Conservation (phyloP, 2,797 vertebrate species). For the Nannoperca obscura region DNA sequence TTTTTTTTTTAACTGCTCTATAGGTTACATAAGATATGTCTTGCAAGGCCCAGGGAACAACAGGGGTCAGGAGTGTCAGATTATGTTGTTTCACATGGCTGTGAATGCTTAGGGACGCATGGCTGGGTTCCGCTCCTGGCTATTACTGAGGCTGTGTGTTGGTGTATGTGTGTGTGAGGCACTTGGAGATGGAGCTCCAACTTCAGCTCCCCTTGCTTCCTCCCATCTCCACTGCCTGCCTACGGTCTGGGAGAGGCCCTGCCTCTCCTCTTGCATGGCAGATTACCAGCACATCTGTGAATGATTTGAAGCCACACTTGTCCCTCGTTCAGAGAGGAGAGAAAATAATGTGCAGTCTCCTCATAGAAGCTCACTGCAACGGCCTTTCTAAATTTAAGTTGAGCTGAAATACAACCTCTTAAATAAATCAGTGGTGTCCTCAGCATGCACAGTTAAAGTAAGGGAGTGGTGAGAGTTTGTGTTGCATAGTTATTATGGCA, state of each 20-base stretch:
- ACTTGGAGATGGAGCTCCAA: constrained; percentile 67
- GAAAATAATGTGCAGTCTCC: constrained; percentile 54
- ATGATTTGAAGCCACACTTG: constrained; percentile 73
- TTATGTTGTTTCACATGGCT: constrained; percentile 76
- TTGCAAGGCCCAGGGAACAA: constrained; percentile 61
- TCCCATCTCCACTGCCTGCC: constrained; percentile 61
- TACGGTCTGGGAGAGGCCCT: constrained; percentile 52
- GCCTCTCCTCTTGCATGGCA: constrained; percentile 64
- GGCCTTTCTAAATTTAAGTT: constrained; percentile 70
- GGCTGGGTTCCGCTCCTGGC: constrained; percentile 71
- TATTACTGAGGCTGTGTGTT: constrained; percentile 49
- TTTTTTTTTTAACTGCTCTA: constrained; percentile 39
- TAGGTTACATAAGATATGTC: constrained; percentile 73
- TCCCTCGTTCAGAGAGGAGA: constrained; percentile 53
- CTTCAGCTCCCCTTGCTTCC: constrained; percentile 54
- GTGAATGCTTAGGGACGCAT: constrained; percentile 76
- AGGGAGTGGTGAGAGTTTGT: constrained; percentile 63
- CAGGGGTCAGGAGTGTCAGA: constrained; percentile 75
- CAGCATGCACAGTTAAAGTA: constrained; percentile 35
- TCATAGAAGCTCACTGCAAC: constrained; percentile 39
- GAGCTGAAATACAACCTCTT: constrained; percentile 62
- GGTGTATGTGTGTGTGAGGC: constrained; percentile 38
- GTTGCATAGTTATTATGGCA: constrained; percentile 71
- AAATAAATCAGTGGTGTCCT: constrained; percentile 61
- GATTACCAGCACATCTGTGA: constrained; percentile 78